Evolutionary conservation across 2,888 invertebrate genomes (phyloP).

Genomic region (Bursaphelenchus okinawaensis): DNA sequence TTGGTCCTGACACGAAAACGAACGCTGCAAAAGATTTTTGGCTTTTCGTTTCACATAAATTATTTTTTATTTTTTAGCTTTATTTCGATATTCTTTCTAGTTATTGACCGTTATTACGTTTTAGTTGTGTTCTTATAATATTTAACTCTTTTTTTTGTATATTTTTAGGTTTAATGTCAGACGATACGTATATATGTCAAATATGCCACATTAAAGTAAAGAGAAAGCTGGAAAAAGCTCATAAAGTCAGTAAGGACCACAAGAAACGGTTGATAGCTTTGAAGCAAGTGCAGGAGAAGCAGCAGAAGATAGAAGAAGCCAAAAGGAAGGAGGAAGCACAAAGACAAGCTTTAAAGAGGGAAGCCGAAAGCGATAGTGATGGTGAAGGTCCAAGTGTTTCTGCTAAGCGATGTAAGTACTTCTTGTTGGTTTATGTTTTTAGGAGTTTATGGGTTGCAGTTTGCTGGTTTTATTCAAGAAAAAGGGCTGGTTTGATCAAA

Average conservation of each 20-base stretch:
- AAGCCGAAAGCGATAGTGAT: not conserved
- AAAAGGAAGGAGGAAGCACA: not conserved
- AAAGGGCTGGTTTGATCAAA: no score
- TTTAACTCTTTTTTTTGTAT: no score
- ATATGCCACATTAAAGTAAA: constrained; percentile 11
- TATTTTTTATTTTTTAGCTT: no score
- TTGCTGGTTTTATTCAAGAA: not conserved
- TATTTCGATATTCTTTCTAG: no score
- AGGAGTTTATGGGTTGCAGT: not conserved
- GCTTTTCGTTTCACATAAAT: not conserved
- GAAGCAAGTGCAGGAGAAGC: not conserved
- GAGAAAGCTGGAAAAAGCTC: constrained; percentile 8
- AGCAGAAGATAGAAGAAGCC: not conserved
- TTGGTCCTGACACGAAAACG: not conserved
- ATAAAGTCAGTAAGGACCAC: constrained; percentile 1
- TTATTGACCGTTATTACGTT: no score
- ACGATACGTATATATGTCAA: not conserved
- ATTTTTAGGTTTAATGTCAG: no score
- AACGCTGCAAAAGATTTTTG: not conserved
- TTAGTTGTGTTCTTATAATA: no score
- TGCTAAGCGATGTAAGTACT: not conserved
- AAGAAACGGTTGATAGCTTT: not conserved
- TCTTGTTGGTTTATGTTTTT: no score
- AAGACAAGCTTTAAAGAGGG: not conserved
- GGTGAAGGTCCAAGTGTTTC: not conserved